These are phyloP conservation scores for Gerosis bhagava DNA, from an alignment of 2,888 invertebrate genomes.

Conservation along the genomic window DNA sequence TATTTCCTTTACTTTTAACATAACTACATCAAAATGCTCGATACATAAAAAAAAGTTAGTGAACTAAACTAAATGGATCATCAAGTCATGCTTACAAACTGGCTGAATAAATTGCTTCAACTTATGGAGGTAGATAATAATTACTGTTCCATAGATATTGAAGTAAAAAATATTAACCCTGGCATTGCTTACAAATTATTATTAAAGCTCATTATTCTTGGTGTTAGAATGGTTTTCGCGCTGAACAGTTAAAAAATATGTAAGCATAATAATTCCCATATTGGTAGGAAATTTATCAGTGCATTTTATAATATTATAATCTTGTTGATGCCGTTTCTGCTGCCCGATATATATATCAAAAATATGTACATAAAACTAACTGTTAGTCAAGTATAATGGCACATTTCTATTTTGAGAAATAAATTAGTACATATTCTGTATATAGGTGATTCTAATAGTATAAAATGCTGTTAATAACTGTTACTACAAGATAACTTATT, in stretches of 20 bases:
- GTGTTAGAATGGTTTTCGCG: conserved; percentile 30
- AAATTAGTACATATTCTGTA: conserved; percentile 50
- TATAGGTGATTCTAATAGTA: conserved; percentile 35
- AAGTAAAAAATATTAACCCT: neutral
- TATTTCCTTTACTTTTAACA: no score
- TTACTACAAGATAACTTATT: conserved; percentile 45
- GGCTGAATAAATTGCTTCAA: neutral
- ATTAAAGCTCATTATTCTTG: conserved; percentile 36
- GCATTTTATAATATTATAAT: no score
- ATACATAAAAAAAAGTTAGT: neutral
- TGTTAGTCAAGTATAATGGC: conserved; percentile 55
- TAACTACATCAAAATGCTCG: no score
- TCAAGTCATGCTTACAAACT: neutral
- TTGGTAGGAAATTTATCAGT: no score
- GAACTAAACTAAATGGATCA: neutral
- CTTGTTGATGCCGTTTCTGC: no score
- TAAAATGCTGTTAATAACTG: conserved; percentile 37
- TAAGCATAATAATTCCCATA: no score
- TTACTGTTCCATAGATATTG: neutral
- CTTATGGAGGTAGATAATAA: conserved; percentile 1
- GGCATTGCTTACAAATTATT: conserved; percentile 9
- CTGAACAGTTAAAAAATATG: no score
- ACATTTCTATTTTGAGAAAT: conserved; percentile 63
- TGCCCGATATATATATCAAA: conserved; percentile 13
- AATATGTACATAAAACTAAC: conserved; percentile 29